phyloP scores from a whole-genome alignment of 2,888 invertebrate genomes.

The Andrena marginata region DNA sequence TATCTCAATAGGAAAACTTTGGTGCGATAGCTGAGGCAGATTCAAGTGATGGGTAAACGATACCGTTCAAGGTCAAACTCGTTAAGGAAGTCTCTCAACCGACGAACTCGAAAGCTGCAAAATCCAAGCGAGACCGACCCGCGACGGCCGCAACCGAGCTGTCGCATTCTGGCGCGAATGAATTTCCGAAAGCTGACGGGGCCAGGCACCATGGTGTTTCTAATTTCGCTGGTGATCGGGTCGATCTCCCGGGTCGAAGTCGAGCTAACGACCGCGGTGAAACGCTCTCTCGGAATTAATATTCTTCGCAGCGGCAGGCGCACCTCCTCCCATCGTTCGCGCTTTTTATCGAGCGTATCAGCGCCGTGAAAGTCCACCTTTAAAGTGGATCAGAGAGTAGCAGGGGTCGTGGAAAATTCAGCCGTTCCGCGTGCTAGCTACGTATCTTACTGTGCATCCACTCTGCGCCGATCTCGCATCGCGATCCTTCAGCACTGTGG shows the following conservation, averaged over 20 bases:
- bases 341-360: conserved; percentile 53
- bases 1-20: too few relatives aligned
- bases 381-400: conserved; percentile 53
- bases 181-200: not conserved
- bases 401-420: conserved; percentile 57
- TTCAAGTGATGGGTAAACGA: too few relatives aligned
- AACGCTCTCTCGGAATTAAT: conserved; percentile 50
- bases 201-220: not conserved
- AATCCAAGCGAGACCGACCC: not conserved
- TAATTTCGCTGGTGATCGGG: conserved; percentile 18
- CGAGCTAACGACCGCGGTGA: conserved; percentile 16
- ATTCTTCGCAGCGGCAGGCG: conserved; percentile 41
- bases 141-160: not conserved
- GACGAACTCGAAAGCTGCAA: not conserved
- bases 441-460: conserved; percentile 8
- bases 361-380: conserved; percentile 64
- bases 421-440: conserved; percentile 16
- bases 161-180: not conserved
- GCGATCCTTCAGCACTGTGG: not conserved
- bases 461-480: conserved; percentile 39
- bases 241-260: conserved; percentile 3
- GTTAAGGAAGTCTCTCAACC: not conserved
- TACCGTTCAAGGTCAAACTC: too few relatives aligned
- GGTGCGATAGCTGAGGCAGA: too few relatives aligned
- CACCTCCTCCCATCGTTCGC: conserved; percentile 48